Evolutionary conservation across 2,888 invertebrate genomes (phyloP).

Genomic region (Acronicta alni): DNA sequence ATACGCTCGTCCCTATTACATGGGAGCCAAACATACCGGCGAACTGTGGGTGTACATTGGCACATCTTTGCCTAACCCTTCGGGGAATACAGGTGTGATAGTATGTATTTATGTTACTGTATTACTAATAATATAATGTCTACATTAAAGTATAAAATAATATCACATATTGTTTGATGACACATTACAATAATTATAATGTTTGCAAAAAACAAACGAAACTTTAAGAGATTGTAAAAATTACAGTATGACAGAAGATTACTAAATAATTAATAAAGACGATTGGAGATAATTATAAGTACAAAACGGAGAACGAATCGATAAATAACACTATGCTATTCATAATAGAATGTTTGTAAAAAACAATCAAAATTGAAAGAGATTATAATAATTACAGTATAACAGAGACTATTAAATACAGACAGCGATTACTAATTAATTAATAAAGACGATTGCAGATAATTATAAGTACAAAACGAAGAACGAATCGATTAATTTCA

Average conservation of each 20-base stretch:
- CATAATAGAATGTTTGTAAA: not conserved
- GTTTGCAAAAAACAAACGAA: constrained; percentile 1
- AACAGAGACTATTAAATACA: not conserved
- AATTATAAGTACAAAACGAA: constrained; percentile 8
- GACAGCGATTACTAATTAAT: not conserved
- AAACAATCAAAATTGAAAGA: constrained; percentile 4
- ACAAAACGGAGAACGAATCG: not conserved
- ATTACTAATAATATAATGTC: constrained; percentile 2
- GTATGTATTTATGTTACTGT: not conserved
- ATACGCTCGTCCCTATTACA: no score
- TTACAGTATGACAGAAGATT: not conserved
- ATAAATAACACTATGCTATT: no score
- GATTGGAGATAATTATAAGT: constrained; percentile 5
- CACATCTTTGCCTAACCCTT: no score
- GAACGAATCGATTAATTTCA: not conserved
- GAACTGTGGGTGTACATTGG: no score
- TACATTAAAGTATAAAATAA: constrained; percentile 33
- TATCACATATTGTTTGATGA: constrained; percentile 49
- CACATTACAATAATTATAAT: constrained; percentile 4
- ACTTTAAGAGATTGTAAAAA: constrained; percentile 1
- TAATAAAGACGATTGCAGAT: no score
- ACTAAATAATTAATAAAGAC: no score
- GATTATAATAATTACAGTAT: not conserved
- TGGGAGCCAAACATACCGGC: no score
- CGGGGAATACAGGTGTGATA: no score